phyloP scores from a whole-genome alignment of 2,113 vertebrate genomes.

The Dryoscopus gambensis region DNA sequence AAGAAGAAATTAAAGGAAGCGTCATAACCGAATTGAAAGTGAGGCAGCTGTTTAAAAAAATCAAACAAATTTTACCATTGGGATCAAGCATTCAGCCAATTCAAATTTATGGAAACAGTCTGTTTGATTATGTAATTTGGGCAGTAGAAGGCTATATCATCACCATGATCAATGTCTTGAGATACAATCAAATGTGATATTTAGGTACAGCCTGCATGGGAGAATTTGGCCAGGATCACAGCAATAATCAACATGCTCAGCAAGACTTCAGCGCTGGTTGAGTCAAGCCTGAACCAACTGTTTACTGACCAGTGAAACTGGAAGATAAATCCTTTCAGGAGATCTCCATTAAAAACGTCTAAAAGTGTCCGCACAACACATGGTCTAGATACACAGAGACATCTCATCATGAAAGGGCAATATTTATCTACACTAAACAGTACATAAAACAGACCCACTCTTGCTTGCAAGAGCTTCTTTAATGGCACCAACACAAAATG shows the following conservation, averaged over 20 bases:
- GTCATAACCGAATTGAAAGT: neutral
- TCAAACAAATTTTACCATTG: neutral
- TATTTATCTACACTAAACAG: neutral
- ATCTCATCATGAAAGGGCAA: neutral
- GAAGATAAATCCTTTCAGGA: neutral
- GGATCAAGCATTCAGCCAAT: neutral
- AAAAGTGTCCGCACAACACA: neutral
- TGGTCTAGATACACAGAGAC: neutral
- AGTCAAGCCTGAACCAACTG: neutral
- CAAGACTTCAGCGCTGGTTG: neutral
- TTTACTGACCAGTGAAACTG: neutral
- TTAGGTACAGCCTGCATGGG: neutral
- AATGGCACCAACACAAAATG: neutral
- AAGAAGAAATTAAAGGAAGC: neutral
- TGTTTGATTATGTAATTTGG: neutral
- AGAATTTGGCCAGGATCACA: neutral
- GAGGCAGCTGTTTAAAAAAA: neutral
- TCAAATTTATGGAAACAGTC: neutral
- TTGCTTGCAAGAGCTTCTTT: neutral
- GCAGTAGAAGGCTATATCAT: neutral
- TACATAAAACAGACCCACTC: neutral
- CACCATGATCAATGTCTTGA: neutral
- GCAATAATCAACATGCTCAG: neutral
- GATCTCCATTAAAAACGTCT: neutral
- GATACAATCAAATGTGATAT: neutral